phyloP scores from a whole-genome alignment of 2,888 invertebrate genomes.

The Ganaspis brasiliensis region DNA sequence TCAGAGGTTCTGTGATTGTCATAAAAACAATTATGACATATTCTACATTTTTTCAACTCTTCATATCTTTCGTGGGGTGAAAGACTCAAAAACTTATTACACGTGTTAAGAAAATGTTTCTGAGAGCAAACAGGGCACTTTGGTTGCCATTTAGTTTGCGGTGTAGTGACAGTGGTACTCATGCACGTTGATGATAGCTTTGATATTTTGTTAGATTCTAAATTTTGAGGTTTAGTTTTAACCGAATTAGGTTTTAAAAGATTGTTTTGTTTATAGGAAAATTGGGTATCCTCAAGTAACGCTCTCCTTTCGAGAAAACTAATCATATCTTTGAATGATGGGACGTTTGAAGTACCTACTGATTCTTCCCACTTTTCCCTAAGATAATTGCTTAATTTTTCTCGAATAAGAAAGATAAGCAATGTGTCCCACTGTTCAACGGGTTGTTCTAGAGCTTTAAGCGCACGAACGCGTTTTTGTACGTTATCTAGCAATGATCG shows the following conservation, averaged over 20 bases:
- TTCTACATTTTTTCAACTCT: neutral
- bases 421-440: no score
- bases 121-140: neutral
- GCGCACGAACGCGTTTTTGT: no score
- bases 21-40: constrained; percentile 16
- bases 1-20: neutral
- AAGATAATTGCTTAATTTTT: neutral
- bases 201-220: no score
- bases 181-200: neutral
- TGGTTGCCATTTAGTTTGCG: neutral
- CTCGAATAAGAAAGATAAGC: neutral
- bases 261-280: neutral
- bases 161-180: neutral
- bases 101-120: neutral
- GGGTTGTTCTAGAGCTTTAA: no score
- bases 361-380: neutral
- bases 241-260: neutral
- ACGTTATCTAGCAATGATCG: neutral
- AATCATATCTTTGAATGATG: neutral
- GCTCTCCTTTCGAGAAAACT: neutral
- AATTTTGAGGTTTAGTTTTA: neutral
- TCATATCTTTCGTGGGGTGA: neutral
- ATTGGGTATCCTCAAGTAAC: neutral
- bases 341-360: neutral
- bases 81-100: neutral